Evolutionary conservation across 2,888 invertebrate species (phyloP).

Genomic region (Amiota communis): DNA sequence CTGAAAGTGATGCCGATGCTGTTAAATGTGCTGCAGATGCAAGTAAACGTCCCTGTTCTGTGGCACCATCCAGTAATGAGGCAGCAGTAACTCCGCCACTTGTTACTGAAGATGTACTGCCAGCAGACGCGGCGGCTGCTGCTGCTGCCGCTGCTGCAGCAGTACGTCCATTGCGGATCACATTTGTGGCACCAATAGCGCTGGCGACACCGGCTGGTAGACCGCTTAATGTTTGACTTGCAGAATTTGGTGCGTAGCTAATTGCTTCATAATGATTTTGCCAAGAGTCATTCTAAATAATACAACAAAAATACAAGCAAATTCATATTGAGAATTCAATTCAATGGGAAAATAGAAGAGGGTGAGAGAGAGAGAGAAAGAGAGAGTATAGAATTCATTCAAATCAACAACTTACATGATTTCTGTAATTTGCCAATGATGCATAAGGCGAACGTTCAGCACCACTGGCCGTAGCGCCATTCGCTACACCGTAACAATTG

Average conservation of each 20-base stretch:
- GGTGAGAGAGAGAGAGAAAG: constrained; percentile 26
- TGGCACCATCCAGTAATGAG: constrained; percentile 16
- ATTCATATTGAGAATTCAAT: constrained; percentile 6
- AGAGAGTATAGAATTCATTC: background rate
- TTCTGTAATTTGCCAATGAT: constrained; percentile 68
- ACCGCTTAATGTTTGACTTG: constrained; percentile 46
- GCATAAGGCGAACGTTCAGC: constrained; percentile 63
- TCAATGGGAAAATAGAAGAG: too few relatives aligned
- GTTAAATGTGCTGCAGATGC: constrained; percentile 74
- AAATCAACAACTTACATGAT: constrained; percentile 61
- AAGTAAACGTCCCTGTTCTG: constrained; percentile 52
- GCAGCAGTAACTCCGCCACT: constrained; percentile 33
- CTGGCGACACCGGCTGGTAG: constrained; percentile 39
- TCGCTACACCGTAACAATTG: constrained; percentile 45
- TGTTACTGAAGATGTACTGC: constrained; percentile 46
- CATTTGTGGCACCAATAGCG: constrained; percentile 58
- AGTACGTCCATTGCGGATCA: constrained; percentile 67
- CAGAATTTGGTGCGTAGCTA: constrained; percentile 61
- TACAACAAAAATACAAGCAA: background rate
- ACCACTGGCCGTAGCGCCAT: constrained; percentile 46
- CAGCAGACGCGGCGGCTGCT: constrained; percentile 36
- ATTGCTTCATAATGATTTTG: constrained; percentile 67
- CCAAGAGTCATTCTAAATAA: constrained; percentile 65
- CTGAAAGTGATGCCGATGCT: constrained; percentile 81
- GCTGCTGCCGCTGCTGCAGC: constrained; percentile 51